Evolutionary conservation across 1,140 invertebrate species (phyloP), one percentile per base, ranked within the genome.

Genomic region (Trypoxylus dichotomus): DNA sequence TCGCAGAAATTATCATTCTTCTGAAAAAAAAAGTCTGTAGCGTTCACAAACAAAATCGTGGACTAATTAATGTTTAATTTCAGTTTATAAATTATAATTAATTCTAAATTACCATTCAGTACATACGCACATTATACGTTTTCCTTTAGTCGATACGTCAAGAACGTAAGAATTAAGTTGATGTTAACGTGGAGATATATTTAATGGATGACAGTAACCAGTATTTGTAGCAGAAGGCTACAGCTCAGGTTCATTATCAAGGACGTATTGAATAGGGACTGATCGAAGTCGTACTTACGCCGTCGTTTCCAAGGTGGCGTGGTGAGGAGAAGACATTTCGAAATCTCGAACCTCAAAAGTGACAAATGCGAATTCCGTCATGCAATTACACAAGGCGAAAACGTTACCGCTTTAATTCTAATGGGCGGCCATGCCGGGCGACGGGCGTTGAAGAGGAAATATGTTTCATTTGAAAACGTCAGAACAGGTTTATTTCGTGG

Each of bases 401-500:
- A 68, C 60, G 60, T 68, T 68, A 68, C 60, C 21, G 27, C 60
- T 25, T 68, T 68, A 68, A 68, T 68, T 68, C 60, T 68, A 68
- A 68, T 68, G 60, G 60, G 60, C 60, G 60, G 60, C 60, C 60
- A 68, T 68, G 27, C 60, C 21, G 15, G 13, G 60, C 60, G 60
- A 19, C 47, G 19, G 60, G 19, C 60, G 60, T 68, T 68, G 19
- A 68, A 68, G 60, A 68, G 60, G 60, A 68, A 68, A 68, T 68
- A 68, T 68, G 60, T 68, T 68, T 68, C 60, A 68, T 68, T 68
- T 68, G 60, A 68, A 68, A 68, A 68, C 60, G 60, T 68, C 60
- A 24, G 60, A 68, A 68, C 60, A 27, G 60, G 60, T 68, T 68
- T 68, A 68, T 68, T 68, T 68, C 60, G 60, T 68, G 24, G 15